These are phyloP conservation scores for Macrobrachium nipponense DNA, from an alignment of 1,140 invertebrate species.

Conservation along the genomic window DNA sequence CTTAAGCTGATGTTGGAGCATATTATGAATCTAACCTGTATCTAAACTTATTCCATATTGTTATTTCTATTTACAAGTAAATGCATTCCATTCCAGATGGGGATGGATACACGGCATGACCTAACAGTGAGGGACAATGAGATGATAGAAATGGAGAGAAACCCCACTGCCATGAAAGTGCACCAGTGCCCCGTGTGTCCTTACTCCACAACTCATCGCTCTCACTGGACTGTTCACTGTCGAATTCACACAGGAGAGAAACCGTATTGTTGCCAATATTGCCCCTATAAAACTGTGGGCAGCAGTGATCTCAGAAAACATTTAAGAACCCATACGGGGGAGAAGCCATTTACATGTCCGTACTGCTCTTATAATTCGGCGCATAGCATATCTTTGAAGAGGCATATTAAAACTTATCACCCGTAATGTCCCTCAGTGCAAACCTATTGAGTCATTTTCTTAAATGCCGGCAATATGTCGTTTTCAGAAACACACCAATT, in stretches of 20 bases:
- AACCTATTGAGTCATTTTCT: too few species aligned
- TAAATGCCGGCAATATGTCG: too few species aligned
- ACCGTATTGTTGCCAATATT: constrained; percentile 17
- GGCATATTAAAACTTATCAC: constrained; percentile 13
- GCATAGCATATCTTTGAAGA: neutral
- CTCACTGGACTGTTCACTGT: constrained; percentile 6
- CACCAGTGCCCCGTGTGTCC: constrained; percentile 27
- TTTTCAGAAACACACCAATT: too few species aligned
- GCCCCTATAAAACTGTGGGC: constrained; percentile 9
- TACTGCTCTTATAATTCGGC: constrained; percentile 17
- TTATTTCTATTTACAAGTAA: too few species aligned
- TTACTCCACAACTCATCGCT: constrained; percentile 11
- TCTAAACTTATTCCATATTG: too few species aligned
- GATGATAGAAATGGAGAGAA: neutral
- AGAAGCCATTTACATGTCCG: constrained; percentile 9
- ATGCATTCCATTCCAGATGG: too few species aligned
- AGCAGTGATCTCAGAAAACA: constrained; percentile 15
- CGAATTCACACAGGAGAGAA: constrained; percentile 23
- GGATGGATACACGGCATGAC: too few species aligned
- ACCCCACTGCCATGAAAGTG: neutral
- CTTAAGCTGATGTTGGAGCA: too few species aligned
- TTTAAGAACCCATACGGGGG: constrained; percentile 6
- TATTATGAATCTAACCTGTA: too few species aligned
- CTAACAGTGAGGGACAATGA: neutral
- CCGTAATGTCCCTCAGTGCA: too few species aligned